Evolutionary conservation across 2,888 invertebrate species (phyloP), one percentile per base, ranked within the genome.

Genomic region (Stegophylla sp.): DNA sequence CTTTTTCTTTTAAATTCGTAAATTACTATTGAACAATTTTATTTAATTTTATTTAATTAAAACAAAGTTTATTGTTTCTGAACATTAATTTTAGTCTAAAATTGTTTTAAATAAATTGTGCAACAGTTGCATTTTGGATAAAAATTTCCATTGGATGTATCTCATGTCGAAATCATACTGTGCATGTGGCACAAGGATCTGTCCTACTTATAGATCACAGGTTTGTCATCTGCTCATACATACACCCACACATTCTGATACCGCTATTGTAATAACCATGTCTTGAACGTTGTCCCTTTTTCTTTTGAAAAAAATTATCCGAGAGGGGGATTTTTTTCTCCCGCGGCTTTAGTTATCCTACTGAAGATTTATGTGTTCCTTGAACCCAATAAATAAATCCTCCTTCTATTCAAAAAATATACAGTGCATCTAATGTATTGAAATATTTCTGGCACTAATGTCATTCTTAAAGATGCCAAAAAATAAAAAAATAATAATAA

Each of bases 141-240:
- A 41, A 64, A 75, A 53, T 41, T 75, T 53, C n/a, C 43, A 66
- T 75, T 75, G 7, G 0, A 64, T 17, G 51, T 64, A 26, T 64
- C 53, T 64, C 41, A 43, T 79, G 61, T 69, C 51, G 79, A 63
- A 71, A 79, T 23, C 23, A 15, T 51, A 9, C 1, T 41, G 48
- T 79, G n/a, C 79, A 79, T 79, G 71, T 79, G 79, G 79, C 51
- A 71, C 79, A 79, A 79, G 79, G 79, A 71, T 79, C 71, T 28
- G 71, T 79, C 71, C 79, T 79, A 71, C 79, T 79, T 79, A 71
- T 41, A 79, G 61, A 71, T 71, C 71, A 51, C 79, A 15, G 71
- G 48, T 79, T 79, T 79, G 48, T 79, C 79, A 79, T 71, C 71
- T 79, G 71, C 51, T 79, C 79, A 71, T 41, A 63, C n/a, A n/a